Conservation (phyloP, 2,888 invertebrate species). For the Rhamnusium bicolor region DNA sequence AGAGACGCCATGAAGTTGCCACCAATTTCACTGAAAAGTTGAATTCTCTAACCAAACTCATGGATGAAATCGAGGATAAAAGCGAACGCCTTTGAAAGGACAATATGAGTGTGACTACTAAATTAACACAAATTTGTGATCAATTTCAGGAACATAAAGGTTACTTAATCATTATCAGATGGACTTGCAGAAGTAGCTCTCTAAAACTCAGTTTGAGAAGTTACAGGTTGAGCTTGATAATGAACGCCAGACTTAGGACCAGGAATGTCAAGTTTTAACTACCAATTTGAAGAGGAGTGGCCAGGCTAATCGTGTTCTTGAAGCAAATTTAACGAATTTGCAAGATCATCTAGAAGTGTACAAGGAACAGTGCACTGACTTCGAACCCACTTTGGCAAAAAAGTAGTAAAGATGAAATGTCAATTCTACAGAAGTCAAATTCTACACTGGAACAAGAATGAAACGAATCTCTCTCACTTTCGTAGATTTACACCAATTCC, state of each 20-base stretch:
- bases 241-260: conserved; percentile 74
- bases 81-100: conserved; percentile 89
- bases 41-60: conserved; percentile 86
- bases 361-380: conserved; percentile 92
- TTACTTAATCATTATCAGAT: conserved; percentile 83
- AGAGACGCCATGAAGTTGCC: conserved; percentile 89
- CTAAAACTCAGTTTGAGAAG: conserved; percentile 81
- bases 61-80: conserved; percentile 91
- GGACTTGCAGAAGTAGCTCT: conserved; percentile 82
- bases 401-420: conserved; percentile 92
- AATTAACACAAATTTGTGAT: conserved; percentile 80
- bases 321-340: conserved; percentile 81
- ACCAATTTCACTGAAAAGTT: conserved; percentile 90
- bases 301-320: conserved; percentile 77
- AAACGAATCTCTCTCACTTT: conserved; percentile 86
- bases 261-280: conserved; percentile 71
- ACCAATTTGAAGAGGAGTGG: conserved; percentile 72
- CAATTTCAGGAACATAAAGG: conserved; percentile 89
- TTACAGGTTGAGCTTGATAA: conserved; percentile 69
- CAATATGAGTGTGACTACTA: conserved; percentile 89
- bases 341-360: conserved; percentile 88
- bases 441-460: conserved; percentile 90
- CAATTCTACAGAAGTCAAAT: conserved; percentile 91
- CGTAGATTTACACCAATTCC: conserved; percentile 87
- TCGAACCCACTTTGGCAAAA: conserved; percentile 87